These are phyloP conservation scores for Phyllostomus hastatus DNA, from an alignment of 2,113 vertebrate genomes.

Conservation along the genomic window DNA sequence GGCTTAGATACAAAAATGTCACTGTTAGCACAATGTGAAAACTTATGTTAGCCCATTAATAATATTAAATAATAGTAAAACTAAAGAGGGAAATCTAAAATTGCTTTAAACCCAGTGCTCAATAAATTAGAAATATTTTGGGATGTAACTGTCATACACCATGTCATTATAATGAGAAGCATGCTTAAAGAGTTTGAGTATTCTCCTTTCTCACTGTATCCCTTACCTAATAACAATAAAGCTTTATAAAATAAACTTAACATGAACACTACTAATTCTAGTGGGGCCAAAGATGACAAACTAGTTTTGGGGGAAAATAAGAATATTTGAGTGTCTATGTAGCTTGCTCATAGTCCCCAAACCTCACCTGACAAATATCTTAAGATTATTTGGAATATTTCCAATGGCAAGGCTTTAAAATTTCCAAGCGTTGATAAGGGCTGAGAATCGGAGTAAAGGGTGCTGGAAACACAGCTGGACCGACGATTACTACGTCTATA, in stretches of 20 bases:
- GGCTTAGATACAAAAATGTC: neutral
- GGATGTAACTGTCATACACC: neutral
- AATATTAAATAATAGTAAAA: neutral
- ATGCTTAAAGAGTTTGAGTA: slow-evolving; percentile 20
- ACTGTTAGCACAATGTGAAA: neutral
- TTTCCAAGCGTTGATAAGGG: slow-evolving; percentile 69
- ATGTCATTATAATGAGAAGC: neutral
- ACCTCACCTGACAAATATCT: slow-evolving; percentile 84
- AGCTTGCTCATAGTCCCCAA: neutral
- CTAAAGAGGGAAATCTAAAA: neutral
- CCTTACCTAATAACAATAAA: neutral
- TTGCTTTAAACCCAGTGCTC: neutral
- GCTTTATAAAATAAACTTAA: slow-evolving; percentile 34
- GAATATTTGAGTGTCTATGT: neutral
- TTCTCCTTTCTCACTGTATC: neutral
- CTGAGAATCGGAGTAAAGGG: slow-evolving; percentile 62
- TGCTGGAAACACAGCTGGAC: neutral
- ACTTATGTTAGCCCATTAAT: slow-evolving; percentile 7
- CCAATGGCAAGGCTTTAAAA: slow-evolving; percentile 85
- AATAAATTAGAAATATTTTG: neutral
- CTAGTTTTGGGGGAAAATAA: neutral
- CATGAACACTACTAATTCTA: neutral
- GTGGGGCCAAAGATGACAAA: neutral
- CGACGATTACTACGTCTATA: slow-evolving; percentile 56
- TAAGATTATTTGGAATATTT: slow-evolving; percentile 89